Percentiles rank a stretch among this genome's conserved stretches.
These are phyloP conservation scores for Drosophila suboccidentalis DNA, from an alignment of 2,888 invertebrate genomes.

Conservation along the genomic window DNA sequence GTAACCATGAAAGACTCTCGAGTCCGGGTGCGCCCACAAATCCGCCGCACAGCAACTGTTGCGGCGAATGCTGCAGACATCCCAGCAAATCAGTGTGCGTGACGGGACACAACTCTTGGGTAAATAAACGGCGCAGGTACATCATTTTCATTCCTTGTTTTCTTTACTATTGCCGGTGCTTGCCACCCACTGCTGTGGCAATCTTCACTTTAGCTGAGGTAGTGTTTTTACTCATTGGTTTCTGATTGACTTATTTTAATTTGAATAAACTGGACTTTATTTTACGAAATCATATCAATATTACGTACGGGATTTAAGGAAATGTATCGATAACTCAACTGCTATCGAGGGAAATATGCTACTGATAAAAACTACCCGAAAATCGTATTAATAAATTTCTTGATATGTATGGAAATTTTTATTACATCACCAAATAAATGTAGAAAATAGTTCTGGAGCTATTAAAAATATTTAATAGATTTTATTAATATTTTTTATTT, in stretches of 20 bases:
- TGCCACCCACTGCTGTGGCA: constrained; percentile 16
- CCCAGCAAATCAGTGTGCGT: constrained; percentile 76
- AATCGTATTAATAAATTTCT: not conserved
- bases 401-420: not conserved
- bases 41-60: constrained; percentile 57
- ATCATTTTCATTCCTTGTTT: constrained; percentile 53
- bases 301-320: constrained; percentile 3
- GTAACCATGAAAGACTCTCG: constrained; percentile 88
- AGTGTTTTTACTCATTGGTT: constrained; percentile 49
- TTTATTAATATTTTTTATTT: not conserved
- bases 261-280: constrained; percentile 36
- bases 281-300: constrained; percentile 17
- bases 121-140: constrained; percentile 83
- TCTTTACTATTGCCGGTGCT: constrained; percentile 14
- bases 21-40: constrained; percentile 83
- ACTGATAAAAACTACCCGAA: not conserved
- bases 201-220: constrained; percentile 14
- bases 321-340: constrained; percentile 19
- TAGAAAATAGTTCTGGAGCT: not conserved
- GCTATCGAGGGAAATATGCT: constrained; percentile 2
- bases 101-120: constrained; percentile 81
- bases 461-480: not conserved
- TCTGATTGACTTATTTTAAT: constrained; percentile 22
- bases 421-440: not conserved
- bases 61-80: constrained; percentile 74